Evolutionary conservation across 2,113 vertebrate species (phyloP).

Genomic region (Aspiorhynchus laticeps): DNA sequence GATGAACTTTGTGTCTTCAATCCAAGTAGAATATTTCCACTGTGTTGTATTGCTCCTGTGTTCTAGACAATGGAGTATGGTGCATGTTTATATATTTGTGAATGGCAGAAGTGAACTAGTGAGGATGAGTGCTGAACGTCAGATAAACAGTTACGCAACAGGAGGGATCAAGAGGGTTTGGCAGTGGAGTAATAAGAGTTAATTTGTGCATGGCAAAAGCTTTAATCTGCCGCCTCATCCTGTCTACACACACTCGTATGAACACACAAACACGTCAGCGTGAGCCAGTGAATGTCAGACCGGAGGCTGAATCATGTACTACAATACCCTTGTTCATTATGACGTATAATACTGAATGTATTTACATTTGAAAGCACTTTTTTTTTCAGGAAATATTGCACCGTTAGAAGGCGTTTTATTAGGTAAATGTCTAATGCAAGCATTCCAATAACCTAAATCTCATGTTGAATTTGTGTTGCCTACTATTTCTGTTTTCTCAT

Average conservation of each 20-base stretch:
- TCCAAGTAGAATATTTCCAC: background rate
- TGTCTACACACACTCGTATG: background rate
- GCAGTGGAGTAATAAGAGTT: constrained; percentile 42
- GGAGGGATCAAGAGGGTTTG: constrained; percentile 33
- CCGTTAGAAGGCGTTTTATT: background rate
- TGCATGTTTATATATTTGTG: constrained; percentile 16
- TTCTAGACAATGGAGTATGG: background rate
- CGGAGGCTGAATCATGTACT: background rate
- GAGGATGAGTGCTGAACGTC: background rate
- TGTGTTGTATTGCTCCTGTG: background rate
- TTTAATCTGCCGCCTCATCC: constrained; percentile 40
- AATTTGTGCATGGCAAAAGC: constrained; percentile 36
- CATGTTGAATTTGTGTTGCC: background rate
- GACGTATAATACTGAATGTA: background rate
- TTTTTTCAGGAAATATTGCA: background rate
- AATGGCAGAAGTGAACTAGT: constrained; percentile 31
- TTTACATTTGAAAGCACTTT: background rate
- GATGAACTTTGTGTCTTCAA: background rate
- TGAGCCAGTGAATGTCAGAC: background rate
- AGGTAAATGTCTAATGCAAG: background rate
- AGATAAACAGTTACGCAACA: constrained; percentile 42
- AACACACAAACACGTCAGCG: background rate
- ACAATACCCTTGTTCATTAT: background rate
- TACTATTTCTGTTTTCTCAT: background rate
- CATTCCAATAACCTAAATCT: background rate